Evolutionary conservation across 2,888 invertebrate genomes (phyloP), one percentile per base, ranked within the genome.

Genomic region (Ophion ellenae): DNA sequence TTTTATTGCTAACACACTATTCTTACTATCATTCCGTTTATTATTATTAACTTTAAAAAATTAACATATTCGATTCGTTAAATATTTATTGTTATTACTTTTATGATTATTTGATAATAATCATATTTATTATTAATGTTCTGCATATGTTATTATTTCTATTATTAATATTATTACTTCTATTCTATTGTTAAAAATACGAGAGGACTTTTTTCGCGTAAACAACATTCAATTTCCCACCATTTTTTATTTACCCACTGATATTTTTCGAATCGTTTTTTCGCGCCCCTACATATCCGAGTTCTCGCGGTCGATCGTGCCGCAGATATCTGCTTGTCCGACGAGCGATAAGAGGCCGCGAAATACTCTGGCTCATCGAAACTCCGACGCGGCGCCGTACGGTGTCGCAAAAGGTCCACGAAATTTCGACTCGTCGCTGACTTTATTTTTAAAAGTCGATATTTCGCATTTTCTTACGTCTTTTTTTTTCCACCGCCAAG

Each of bases 281-380:
- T 53, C 53, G 3, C 53, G 17, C 17, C 3, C 4, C 53, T 14
- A 32, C 73, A 5, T 11, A 11, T 36, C 9, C 7, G 24, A 45
- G 53, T 10, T 3, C n/a, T 64, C 45, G 10, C 78, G 75, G 66
- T 77, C 74, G 82, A 82, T 78, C 71, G 24, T 71, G 28, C 53
- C 64, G 84, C 86, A 90, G 90, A 69, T 88, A 82, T 77, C 90
- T 91, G 85, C 86, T 85, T 71, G 70, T 87, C 88, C 90, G 89
- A 84, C 89, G 45, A 78, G 32, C 17, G 90, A 85, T 90, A 91
- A 78, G 76, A 81, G 69, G 17, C 57, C 45, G 74, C 57, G 32
- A 45, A 40, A 53, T 59, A 28, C 17, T 6, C 40, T 9, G 77
- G 28, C 28, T 57, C 66, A 11, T 53, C 61, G 64, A 74, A 61